These are phyloP conservation scores for Hoplodrina ambigua DNA, from an alignment of 2,888 invertebrate species.

Conservation along the genomic window DNA sequence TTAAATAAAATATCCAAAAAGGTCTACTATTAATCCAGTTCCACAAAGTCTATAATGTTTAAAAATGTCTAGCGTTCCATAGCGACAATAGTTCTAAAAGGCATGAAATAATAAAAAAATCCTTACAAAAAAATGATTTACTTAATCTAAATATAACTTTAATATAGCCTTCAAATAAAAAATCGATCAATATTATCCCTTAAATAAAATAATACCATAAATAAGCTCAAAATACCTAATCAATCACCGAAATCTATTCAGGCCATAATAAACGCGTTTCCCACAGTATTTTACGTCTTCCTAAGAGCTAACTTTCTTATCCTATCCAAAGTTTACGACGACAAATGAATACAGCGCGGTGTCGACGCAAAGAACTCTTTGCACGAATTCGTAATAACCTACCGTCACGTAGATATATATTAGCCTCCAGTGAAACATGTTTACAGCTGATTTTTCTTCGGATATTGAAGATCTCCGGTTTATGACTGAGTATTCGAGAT, in stretches of 20 bases:
- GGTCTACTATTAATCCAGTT: too few relatives aligned
- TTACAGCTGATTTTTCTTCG: constrained; percentile 59
- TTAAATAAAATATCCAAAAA: too few relatives aligned
- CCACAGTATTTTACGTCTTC: constrained; percentile 32
- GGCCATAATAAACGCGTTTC: constrained; percentile 30
- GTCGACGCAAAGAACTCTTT: constrained; percentile 43
- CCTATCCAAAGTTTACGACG: constrained; percentile 45
- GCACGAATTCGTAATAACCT: constrained; percentile 58
- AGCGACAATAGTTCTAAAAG: too few relatives aligned
- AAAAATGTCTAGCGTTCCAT: too few relatives aligned
- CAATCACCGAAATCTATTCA: constrained; percentile 37
- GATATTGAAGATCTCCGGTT: constrained; percentile 61
- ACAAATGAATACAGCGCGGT: constrained; percentile 47
- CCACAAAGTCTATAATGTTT: too few relatives aligned
- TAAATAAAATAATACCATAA: not conserved
- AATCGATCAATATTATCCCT: not conserved
- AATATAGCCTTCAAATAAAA: too few relatives aligned
- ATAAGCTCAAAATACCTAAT: constrained; percentile 6
- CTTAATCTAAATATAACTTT: too few relatives aligned
- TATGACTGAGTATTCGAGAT: constrained; percentile 45
- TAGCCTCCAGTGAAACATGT: constrained; percentile 53
- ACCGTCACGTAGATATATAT: constrained; percentile 60
- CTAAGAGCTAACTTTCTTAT: constrained; percentile 50
- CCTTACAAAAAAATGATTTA: too few relatives aligned
- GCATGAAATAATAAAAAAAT: too few relatives aligned